Evolutionary conservation across 2,888 invertebrate species (phyloP), one percentile per base, ranked within the genome.

Genomic region (Dicyrtoma fusca): DNA sequence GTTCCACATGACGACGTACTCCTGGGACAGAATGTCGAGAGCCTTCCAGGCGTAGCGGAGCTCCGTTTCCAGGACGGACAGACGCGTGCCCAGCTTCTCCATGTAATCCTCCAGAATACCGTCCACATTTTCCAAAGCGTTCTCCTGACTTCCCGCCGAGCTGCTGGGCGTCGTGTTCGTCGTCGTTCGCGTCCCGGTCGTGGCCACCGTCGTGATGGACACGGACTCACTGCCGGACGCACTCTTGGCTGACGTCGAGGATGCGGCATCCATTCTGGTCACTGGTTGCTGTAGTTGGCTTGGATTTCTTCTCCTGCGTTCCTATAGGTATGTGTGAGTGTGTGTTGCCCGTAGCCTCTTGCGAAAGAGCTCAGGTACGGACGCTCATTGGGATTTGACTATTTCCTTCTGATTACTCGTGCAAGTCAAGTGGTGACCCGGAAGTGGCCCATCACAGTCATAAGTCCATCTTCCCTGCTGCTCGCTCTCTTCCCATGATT

Each of bases 1-100:
- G 82, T 92, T 92, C 94, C 95, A 95, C 91, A 95, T 95, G 83
- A 93, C 92, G 68, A 94, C 92, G 82, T 95, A 95, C 83, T 95
- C 95, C 82, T 92, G 92, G 49, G 94, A 94, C 44, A 95, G 88
- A 68, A 95, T 87, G 83, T 95, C 95, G 71, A 95, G 86, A 1
- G 95, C 94, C 77, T 94, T 88, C 95, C 95, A 95, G 19, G 95
- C 95, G 82, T 94, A 94, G 82, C 94, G 92, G 62, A 95, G 86
- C 84, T 95, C 95, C 1, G 93, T 92, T 84, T 95, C 95, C 14
- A 95, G 87, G 81, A 94, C 90, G 82, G 91, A 92, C 74, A 95
- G 88, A 45, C 94, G 88, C 26, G 93, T 92, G 14, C 92, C 92
- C 68, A 74, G 75, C 79, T 92, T 89, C 82, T 94, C 94, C 93